Evolutionary conservation across 2,113 vertebrate species (phyloP), one percentile per base, ranked within the genome.

Genomic region (Xiphophorus couchianus): DNA sequence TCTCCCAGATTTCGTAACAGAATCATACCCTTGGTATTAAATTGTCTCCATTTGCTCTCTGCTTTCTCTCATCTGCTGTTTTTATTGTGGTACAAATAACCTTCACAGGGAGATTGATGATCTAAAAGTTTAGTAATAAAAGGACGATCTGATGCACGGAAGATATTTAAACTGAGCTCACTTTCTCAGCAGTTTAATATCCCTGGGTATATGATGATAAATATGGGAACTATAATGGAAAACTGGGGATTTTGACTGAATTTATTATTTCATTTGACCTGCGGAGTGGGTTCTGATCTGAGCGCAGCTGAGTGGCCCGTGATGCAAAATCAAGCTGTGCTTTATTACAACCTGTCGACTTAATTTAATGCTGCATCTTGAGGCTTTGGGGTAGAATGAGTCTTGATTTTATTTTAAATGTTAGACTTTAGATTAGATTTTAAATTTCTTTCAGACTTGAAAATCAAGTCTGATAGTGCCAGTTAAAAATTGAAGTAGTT

Each of bases 191-290:
- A 48, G 44, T 48, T 48, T 58, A 58, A 22, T 58, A n/a, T 58
- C 25, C 9, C 22, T 58, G 2, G 25, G 25, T n/a, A 10, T 58
- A n/a, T 58, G 51, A 58, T 58, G 17, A 58, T 58, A n/a, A 58
- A 25, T 58, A 58, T 17, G 17, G 19, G 22, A 25, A 22, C 2
- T n/a, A n/a, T 25, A 58, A n/a, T 58, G 25, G 25, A 58, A 54
- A 58, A 58, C 10, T 58, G 51, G 51, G 51, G 51, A 10, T 58
- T 58, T 58, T 58, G 51, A 58, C 19, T 58, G 25, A n/a, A 25
- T n/a, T n/a, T n/a, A n/a, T 58, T n/a, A 58, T n/a, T 54, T 54
- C 51, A 54, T 54, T 58, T n/a, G 51, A 58, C 51, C 51, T 58
- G 51, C 2, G 22, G 25, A 58, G 19, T n/a, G 5, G 51, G 22